A percentile compares a stretch with the other conserved stretches of the same genome.
Evolutionary conservation across 2,113 vertebrate genomes (phyloP).

Genomic region (Stegastes partitus): DNA sequence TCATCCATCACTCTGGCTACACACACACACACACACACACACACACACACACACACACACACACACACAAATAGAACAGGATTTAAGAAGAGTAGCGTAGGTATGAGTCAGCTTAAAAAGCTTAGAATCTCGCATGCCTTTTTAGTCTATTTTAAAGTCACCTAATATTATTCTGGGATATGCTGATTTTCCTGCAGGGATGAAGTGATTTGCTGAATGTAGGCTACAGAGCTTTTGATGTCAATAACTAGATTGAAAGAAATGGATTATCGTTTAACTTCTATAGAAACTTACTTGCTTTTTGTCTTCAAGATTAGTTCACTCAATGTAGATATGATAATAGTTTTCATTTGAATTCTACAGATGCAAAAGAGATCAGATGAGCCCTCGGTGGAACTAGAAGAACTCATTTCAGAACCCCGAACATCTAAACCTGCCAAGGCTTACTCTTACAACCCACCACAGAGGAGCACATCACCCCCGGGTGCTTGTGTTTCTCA

Average conservation of each 20-base stretch:
- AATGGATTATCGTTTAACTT: no score
- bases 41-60: no score
- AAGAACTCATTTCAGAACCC: slow-evolving; percentile 87
- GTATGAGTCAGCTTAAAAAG: slow-evolving; percentile 37
- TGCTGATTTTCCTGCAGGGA: slow-evolving; percentile 39
- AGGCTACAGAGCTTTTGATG: slow-evolving; percentile 24
- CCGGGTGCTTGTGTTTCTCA: slow-evolving; percentile 83
- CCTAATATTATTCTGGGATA: slow-evolving; percentile 34
- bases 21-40: no score
- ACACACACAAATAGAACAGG: slow-evolving; percentile 15
- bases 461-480: slow-evolving; percentile 84
- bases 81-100: background rate
- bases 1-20: background rate
- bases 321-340: background rate
- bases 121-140: slow-evolving; percentile 31
- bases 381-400: slow-evolving; percentile 86
- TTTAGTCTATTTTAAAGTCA: slow-evolving; percentile 52
- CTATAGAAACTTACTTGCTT: no score
- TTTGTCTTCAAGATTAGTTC: background rate
- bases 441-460: slow-evolving; percentile 89
- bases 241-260: background rate
- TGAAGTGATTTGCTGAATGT: slow-evolving; percentile 14
- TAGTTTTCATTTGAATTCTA: slow-evolving; percentile 6
- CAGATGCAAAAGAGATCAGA: slow-evolving; percentile 89
- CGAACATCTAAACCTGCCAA: slow-evolving; percentile 91